Percentiles rank a stretch among this genome's conserved stretches.
Evolutionary conservation across 2,113 vertebrate genomes (phyloP).

Genomic region (Melanerpes aurifrons): DNA sequence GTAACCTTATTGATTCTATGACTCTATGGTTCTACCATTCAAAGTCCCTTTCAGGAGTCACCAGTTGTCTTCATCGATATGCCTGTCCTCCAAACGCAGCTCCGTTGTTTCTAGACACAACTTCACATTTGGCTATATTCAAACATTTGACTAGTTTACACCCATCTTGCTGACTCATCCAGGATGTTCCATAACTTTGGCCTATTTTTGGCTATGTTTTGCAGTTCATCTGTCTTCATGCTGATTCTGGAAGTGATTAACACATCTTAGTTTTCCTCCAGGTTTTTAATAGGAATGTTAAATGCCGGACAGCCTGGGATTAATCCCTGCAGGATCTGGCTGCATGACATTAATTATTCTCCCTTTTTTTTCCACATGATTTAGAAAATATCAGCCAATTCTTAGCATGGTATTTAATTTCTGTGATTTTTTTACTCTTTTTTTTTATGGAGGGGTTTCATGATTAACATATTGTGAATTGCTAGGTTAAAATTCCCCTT

Average conservation of each 20-base stretch:
- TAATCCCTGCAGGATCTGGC: background rate
- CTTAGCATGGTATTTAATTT: background rate
- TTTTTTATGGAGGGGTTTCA: background rate
- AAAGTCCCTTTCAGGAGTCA: background rate
- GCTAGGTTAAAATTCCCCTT: background rate
- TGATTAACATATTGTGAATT: background rate
- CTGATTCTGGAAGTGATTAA: background rate
- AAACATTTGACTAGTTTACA: background rate
- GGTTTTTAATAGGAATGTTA: background rate
- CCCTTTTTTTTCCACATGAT: background rate
- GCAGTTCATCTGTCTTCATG: background rate
- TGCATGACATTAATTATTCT: background rate
- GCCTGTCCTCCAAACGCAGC: background rate
- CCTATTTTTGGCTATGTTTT: constrained; percentile 16
- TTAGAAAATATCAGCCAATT: background rate
- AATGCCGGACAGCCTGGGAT: constrained; percentile 3
- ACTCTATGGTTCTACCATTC: background rate
- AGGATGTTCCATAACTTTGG: background rate
- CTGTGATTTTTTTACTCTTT: background rate
- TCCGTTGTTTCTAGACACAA: background rate
- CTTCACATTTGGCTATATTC: background rate
- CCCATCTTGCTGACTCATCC: background rate
- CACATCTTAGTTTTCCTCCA: background rate
- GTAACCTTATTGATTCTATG: too few species aligned
- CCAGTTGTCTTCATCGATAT: background rate